Evolutionary conservation across 1,140 invertebrate species (phyloP).

Genomic region (Coptotermes formosanus): DNA sequence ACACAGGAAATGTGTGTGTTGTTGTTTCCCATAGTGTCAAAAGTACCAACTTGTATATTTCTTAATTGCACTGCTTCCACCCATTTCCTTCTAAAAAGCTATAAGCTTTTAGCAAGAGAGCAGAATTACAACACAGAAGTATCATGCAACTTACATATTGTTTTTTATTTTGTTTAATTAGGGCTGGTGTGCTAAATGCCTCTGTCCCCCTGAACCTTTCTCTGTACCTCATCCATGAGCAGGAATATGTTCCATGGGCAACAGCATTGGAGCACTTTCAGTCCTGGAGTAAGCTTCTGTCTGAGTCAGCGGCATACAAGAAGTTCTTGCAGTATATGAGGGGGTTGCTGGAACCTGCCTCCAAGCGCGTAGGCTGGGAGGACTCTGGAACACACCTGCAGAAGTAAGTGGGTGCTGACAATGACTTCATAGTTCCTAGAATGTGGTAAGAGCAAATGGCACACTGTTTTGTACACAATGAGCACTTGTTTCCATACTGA

Average conservation of each 20-base stretch:
- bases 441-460: too few relatives aligned
- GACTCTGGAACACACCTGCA: constrained; percentile 65
- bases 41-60: too few relatives aligned
- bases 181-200: constrained; percentile 69
- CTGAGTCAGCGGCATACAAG: constrained; percentile 64
- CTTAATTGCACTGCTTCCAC: too few relatives aligned
- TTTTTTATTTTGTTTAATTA: constrained; percentile 44
- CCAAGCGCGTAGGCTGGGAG: constrained; percentile 62
- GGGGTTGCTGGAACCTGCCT: constrained; percentile 58
- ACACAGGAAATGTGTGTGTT: too few relatives aligned
- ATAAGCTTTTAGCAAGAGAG: too few relatives aligned
- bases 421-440: constrained; percentile 27
- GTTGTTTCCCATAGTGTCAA: too few relatives aligned
- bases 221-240: constrained; percentile 68
- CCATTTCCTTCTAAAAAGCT: too few relatives aligned
- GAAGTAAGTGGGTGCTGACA: constrained; percentile 50
- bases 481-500: too few relatives aligned
- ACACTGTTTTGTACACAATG: too few relatives aligned
- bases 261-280: constrained; percentile 68
- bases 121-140: too few relatives aligned
- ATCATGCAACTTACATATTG: too few relatives aligned
- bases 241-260: constrained; percentile 72
- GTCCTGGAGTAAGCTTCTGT: constrained; percentile 64
- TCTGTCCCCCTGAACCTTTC: constrained; percentile 66
- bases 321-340: constrained; percentile 62